phyloP scores from a whole-genome alignment of 2,113 vertebrate genomes.

The Elachura formosa region DNA sequence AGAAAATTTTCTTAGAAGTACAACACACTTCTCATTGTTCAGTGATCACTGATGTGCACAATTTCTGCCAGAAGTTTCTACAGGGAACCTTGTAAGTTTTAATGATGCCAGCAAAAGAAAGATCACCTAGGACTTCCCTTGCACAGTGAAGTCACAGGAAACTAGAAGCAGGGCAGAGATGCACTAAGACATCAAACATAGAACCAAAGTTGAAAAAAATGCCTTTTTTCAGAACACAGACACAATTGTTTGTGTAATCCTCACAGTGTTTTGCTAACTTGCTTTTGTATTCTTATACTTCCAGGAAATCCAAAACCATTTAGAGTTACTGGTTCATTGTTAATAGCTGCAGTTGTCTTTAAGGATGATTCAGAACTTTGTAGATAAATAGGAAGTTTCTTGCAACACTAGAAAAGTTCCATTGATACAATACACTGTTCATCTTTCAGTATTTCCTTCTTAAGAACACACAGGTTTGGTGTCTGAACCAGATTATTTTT shows the following conservation, averaged over 20 bases:
- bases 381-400: constrained; percentile 16
- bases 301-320: neutral
- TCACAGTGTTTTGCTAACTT: neutral
- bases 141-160: neutral
- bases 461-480: constrained; percentile 8
- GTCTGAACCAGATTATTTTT: constrained; percentile 47
- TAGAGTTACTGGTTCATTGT: neutral
- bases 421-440: neutral
- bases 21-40: neutral
- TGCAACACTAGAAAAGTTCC: neutral
- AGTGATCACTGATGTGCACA: neutral
- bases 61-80: neutral
- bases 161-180: neutral
- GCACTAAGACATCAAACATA: neutral
- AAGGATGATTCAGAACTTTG: constrained; percentile 7
- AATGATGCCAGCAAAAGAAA: neutral
- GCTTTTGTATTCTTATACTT: neutral
- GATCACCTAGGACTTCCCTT: neutral
- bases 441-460: constrained; percentile 6
- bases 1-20: neutral
- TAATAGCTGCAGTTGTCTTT: constrained; percentile 4
- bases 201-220: neutral
- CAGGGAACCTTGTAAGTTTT: neutral
- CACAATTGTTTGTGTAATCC: neutral
- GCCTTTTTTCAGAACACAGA: neutral